Base-by-base conservation (phyloP, 2,888 invertebrate genomes). In the Aleiodes testaceus region DNA sequence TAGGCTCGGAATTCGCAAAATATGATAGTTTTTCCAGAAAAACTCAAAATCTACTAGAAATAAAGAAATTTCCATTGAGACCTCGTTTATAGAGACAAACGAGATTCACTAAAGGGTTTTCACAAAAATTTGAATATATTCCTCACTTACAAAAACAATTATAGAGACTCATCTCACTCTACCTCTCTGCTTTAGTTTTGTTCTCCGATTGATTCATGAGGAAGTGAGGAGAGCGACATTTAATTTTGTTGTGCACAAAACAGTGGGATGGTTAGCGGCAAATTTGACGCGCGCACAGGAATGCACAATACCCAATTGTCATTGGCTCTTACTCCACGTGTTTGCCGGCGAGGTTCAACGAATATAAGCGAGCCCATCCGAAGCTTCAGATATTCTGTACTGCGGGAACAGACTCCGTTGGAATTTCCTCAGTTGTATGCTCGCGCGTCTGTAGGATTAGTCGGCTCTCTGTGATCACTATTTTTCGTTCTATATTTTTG, bases 351-450 rank as follows among this genome's bases (percentile, higher is more conserved):
- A 76, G 66, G 18, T 9, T 59, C n/a, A 3, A 69, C 75, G 75
- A 70, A 18, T 59, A 16, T 47, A 14, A 53, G 66, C 77, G 77
- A 77, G 22, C 20, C 12, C 20, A 66, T 50, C 72, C 77, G 76
- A 75, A n/a, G 69, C 26, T 65, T 55, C 49, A 36, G 65, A 73
- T 69, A 72, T 76, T 72, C 74, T 68, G 69, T 71, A 36, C 61
- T 42, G 63, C 72, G 66, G 69, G 70, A 22, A 50, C 44, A 55
- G 61, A 72, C 74, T 75, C 78, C 81, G 79, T 79, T 80, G 84
- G 84, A 86, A 85, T 86, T 82, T 80, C 79, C 78, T 81, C 84
- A 83, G 85, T 84, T 82, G 82, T 79, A 79, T 82, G 79, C 83
- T 84, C 84, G 74, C 77, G 70, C 73, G 73, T 30, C 53, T 42